Evolutionary conservation across 2,113 vertebrate genomes (phyloP).

Genomic region (Tychaedon coryphoeus): DNA sequence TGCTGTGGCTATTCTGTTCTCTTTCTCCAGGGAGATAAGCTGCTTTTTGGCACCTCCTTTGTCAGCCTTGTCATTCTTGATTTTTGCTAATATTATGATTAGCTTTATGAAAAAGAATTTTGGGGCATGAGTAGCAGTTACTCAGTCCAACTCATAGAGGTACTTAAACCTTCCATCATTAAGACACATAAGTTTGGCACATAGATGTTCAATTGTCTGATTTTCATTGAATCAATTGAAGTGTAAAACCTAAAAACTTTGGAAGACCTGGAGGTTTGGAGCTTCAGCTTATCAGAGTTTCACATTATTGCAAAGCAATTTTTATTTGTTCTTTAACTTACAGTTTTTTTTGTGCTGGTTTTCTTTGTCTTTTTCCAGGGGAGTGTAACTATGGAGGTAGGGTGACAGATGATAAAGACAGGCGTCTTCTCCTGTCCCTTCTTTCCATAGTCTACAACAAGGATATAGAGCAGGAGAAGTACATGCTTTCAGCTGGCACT

Average conservation of each 20-base stretch:
- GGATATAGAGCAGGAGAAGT: slow-evolving; percentile 81
- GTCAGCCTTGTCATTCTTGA: background rate
- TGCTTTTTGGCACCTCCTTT: background rate
- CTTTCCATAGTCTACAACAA: slow-evolving; percentile 85
- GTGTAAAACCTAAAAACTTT: background rate
- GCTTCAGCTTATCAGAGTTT: background rate
- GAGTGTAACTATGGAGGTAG: slow-evolving; percentile 95
- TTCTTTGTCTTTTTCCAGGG: slow-evolving; percentile 68
- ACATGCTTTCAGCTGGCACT: slow-evolving; percentile 77
- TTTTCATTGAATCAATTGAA: background rate
- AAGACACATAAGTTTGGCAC: background rate
- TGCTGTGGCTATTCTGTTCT: background rate
- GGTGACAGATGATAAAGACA: slow-evolving; percentile 95
- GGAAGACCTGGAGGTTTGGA: background rate
- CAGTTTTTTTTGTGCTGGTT: background rate
- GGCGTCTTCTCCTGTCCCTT: slow-evolving; percentile 88
- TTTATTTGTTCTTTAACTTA: background rate
- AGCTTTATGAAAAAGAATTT: background rate
- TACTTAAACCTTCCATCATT: background rate
- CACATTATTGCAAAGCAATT: background rate
- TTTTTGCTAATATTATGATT: background rate
- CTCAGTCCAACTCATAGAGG: background rate
- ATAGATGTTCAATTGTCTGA: background rate
- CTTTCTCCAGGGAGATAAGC: background rate
- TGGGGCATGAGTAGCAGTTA: background rate